Evolutionary conservation across 1,140 invertebrate genomes (phyloP), one percentile per base, ranked within the genome.

Genomic region (Aplysia californica): DNA sequence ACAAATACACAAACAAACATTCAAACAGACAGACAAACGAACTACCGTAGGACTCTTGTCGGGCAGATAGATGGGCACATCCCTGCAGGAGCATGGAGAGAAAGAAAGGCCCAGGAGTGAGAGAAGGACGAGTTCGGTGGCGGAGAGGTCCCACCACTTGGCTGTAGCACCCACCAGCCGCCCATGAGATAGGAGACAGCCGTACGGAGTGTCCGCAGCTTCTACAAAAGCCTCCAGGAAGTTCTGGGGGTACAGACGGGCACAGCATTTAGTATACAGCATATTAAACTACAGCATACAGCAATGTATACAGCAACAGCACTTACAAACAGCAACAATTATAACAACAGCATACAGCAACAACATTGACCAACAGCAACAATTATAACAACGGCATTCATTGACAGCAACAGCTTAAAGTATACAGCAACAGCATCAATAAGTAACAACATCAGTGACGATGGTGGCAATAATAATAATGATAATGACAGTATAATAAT

Each of bases 51-150:
- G 95, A 87, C 95, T 96, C 87, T 93, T 95, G 58, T 93, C 91
- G 6, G 95, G 95, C 36, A 96, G 90, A 90, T 94, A 97, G 10
- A 96, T 92, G 10, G 95, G 93, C 50, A 95, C 91, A 88, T 96
- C 95, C 80, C 93, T 91, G 0, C 93, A 91, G 1, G 93, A 93
- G 31, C 92, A 93, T 69, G 91, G 91, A 82, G 92, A 92, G 80
- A 94, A 93, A 3, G 92, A 89, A 3, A 91, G 90, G 0, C 94
- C 92, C 33, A 95, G 89, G 44, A 94, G 89, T 0, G 93, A 91
- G 31, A 97, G 86, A 21, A 96, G 90, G 83, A 95, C 93, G 64
- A 94, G 92, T 90, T 96, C 95, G 69, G 92, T 91, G 0, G 93
- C 88, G 72, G 94, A 91, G 50, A 96, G 88, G 56, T 92, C 92